phyloP scores from a whole-genome alignment of 2,888 invertebrate genomes.

The Bugula neritina region DNA sequence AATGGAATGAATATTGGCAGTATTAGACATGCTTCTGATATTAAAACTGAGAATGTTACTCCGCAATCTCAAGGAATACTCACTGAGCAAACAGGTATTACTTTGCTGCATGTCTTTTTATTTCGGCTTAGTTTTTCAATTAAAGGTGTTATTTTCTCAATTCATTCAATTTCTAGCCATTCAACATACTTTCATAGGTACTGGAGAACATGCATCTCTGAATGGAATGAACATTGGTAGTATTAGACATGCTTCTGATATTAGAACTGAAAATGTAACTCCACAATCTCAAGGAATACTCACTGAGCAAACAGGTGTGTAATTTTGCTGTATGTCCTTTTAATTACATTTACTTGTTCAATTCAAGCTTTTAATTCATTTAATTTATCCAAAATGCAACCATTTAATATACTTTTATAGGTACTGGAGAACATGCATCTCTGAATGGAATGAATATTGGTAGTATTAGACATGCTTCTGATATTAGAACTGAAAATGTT shows the following conservation, averaged over 20 bases:
- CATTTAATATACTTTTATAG: too few relatives aligned
- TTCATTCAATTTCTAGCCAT: too few relatives aligned
- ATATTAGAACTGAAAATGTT: not conserved
- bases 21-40: constrained; percentile 46
- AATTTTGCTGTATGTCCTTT: too few relatives aligned
- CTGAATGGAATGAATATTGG: constrained; percentile 14
- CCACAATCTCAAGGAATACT: constrained; percentile 2
- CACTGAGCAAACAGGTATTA: constrained; percentile 42
- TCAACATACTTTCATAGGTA: too few relatives aligned
- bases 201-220: constrained; percentile 6
- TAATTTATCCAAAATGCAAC: too few relatives aligned
- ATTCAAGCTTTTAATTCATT: too few relatives aligned
- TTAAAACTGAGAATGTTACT: constrained; percentile 43
- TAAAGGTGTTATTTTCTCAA: too few relatives aligned
- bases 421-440: constrained; percentile 12
- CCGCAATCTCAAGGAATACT: constrained; percentile 41
- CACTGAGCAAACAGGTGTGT: not conserved
- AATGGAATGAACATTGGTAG: not conserved
- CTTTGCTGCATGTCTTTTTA: too few relatives aligned
- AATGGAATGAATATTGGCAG: constrained; percentile 48
- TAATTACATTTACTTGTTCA: too few relatives aligned
- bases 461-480: not conserved
- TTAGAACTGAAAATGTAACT: not conserved
- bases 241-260: constrained; percentile 5
- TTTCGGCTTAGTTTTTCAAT: too few relatives aligned